A percentile compares a stretch with the other conserved stretches of the same genome.
Evolutionary conservation across 2,797 vertebrate genomes (phyloP).

Genomic region (Siniperca scherzeri): DNA sequence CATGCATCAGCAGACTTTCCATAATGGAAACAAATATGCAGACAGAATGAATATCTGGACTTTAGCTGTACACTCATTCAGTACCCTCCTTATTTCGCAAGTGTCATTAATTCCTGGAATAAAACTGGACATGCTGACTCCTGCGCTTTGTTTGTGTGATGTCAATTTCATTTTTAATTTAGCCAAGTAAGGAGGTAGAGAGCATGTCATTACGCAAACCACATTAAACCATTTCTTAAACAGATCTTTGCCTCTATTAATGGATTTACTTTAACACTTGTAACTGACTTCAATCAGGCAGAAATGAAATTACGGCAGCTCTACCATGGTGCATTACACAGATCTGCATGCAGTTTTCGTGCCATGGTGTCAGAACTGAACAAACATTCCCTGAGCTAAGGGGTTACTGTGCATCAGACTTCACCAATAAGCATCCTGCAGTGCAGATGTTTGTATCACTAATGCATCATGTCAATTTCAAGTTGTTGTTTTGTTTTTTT

Average conservation of each 20-base stretch:
- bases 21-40: neutral
- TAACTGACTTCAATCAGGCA: neutral
- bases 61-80: slow-evolving; percentile 4
- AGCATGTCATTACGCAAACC: neutral
- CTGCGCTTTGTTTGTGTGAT: neutral
- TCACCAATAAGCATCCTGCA: slow-evolving; percentile 49
- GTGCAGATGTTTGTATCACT: neutral
- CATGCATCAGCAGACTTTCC: neutral
- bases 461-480: neutral
- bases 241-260: neutral
- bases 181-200: neutral
- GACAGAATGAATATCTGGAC: too few relatives aligned
- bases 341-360: slow-evolving; percentile 36
- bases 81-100: slow-evolving; percentile 7
- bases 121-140: slow-evolving; percentile 3
- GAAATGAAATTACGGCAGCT: slow-evolving; percentile 7
- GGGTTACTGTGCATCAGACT: slow-evolving; percentile 6
- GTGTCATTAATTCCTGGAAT: neutral
- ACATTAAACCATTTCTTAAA: neutral
- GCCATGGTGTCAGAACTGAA: neutral
- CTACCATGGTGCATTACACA: slow-evolving; percentile 13
- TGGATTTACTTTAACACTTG: neutral
- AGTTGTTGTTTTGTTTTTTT: neutral
- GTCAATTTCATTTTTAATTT: neutral
- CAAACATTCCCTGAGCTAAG: slow-evolving; percentile 28